Conservation (phyloP, 2,113 vertebrate species). For the Rhynchopsitta pachyrhyncha region DNA sequence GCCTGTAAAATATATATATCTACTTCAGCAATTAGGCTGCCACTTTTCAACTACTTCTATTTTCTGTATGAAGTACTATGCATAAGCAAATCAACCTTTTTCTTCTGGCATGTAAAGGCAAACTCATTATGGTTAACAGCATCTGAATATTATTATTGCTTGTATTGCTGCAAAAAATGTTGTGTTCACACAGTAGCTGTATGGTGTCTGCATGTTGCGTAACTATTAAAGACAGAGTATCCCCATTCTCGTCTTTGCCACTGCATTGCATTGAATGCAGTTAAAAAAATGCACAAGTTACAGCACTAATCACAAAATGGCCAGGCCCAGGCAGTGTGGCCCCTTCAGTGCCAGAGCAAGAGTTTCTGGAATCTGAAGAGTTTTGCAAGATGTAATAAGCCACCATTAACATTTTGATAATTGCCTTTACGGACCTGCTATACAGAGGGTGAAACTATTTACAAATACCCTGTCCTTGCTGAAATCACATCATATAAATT, state of each 20-base stretch:
- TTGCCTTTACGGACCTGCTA: neutral
- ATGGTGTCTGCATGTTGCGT: slow-evolving; percentile 68
- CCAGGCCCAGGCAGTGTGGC: neutral
- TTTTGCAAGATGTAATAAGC: slow-evolving; percentile 10
- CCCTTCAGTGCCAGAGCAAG: neutral
- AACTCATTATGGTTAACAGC: slow-evolving; percentile 56
- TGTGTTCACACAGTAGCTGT: slow-evolving; percentile 62
- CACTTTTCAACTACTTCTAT: slow-evolving; percentile 56
- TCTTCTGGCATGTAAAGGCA: slow-evolving; percentile 62
- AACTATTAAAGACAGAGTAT: slow-evolving; percentile 53
- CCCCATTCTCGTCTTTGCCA: slow-evolving; percentile 53
- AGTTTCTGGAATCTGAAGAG: neutral
- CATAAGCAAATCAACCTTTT: slow-evolving; percentile 50
- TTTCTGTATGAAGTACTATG: slow-evolving; percentile 44
- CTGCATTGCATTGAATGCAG: slow-evolving; percentile 15
- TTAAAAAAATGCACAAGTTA: neutral
- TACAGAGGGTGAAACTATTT: neutral
- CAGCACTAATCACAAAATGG: neutral
- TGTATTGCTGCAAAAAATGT: slow-evolving; percentile 65
- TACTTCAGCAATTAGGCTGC: slow-evolving; percentile 17
- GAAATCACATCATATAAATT: neutral
- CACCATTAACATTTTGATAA: neutral
- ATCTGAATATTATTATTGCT: slow-evolving; percentile 62
- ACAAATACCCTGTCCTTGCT: neutral
- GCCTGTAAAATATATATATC: slow-evolving; percentile 20